These are phyloP conservation scores for Okamejei kenojei DNA, from an alignment of 2,797 vertebrate genomes.

Conservation along the genomic window DNA sequence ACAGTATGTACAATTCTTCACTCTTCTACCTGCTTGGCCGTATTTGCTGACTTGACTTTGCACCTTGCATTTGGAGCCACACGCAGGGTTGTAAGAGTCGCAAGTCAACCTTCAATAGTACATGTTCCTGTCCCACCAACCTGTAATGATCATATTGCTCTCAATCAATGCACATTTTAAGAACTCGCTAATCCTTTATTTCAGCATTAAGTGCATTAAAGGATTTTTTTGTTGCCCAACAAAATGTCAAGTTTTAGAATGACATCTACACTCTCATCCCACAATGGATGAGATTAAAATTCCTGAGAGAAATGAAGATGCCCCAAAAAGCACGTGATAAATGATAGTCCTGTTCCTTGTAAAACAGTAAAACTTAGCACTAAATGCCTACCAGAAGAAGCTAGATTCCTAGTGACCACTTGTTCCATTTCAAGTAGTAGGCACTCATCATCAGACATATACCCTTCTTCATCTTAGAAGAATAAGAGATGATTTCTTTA, in stretches of 20 bases:
- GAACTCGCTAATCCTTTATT: background rate
- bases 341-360: background rate
- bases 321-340: background rate
- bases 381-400: background rate
- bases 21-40: background rate
- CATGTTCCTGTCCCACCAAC: constrained; percentile 72
- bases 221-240: background rate
- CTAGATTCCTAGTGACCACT: background rate
- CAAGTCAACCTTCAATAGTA: constrained; percentile 54
- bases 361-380: background rate
- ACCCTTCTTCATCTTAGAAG: too few species aligned
- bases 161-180: background rate
- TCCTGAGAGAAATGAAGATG: background rate
- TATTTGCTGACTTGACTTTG: background rate
- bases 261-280: background rate
- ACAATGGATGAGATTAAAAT: background rate
- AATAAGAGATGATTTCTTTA: too few species aligned
- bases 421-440: background rate
- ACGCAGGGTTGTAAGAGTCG: background rate
- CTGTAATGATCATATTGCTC: constrained; percentile 45
- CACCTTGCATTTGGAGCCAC: background rate
- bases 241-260: background rate
- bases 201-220: background rate
- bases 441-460: too few species aligned
- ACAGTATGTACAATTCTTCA: background rate